Evolutionary conservation across 2,797 vertebrate species (phyloP), one percentile per base, ranked within the genome.

Genomic region (Nannoperca australis): DNA sequence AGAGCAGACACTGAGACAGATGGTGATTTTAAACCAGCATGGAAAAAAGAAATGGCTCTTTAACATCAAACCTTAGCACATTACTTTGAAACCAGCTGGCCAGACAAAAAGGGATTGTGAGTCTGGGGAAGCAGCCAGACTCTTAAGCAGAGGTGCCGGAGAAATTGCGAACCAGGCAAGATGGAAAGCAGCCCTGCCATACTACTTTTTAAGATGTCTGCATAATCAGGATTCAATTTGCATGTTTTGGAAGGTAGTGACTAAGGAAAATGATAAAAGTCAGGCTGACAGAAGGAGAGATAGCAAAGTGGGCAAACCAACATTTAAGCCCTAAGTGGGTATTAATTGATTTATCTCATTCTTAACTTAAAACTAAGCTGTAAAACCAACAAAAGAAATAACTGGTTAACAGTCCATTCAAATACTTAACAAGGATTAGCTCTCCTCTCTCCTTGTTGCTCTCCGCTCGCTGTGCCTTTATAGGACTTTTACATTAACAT

Each of bases 71-170:
- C 84, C 82, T 90, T 79, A 85, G 88, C 78, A 82, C 73, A 85
- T 89, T 80, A 85, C 83, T 91, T 89, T 89, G 84, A 91, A 90
- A 85, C 59, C 85, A 91, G 91, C 82, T 87, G 89, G 81, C 82
- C 78, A 66, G 74, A 84, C 78, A 88, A 84, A 90, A 91, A 82
- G 72, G 73, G 49, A 87, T 55, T 42, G 14, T 27, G 55, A 81
- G 73, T 79, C 75, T 74, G 73, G 72, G 83, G 79, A 81, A 61
- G 63, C 54, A 83, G 84, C 72, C 83, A 86, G 75, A 76, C 67
- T 78, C 61, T 51, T 66, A 69, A 81, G 81, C 62, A 76, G 58
- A 81, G 80, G 64, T 73, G 71, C 51, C 3, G 7, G 44, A 69
- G 62, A 81, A 76, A 85, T 36, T 44, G 64, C 18, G 59, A 85